phyloP scores from a whole-genome alignment of 1,140 invertebrate genomes.

The Drosophila parabipectinata region DNA sequence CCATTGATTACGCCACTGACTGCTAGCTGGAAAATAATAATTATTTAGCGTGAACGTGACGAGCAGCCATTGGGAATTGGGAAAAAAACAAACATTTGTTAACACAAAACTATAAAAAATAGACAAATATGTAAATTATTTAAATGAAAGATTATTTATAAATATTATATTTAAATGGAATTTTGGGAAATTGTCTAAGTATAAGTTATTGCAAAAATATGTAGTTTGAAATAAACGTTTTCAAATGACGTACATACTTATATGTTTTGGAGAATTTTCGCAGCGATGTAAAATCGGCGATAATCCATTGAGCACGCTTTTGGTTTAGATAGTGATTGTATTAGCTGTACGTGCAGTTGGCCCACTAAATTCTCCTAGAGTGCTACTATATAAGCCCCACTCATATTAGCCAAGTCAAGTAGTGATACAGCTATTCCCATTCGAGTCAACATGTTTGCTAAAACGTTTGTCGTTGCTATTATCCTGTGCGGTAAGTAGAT shows the following conservation, averaged over 20 bases:
- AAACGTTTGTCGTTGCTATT: constrained; percentile 47
- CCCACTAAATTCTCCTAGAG: constrained; percentile 1
- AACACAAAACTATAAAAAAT: constrained; percentile 17
- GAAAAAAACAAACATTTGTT: constrained; percentile 34
- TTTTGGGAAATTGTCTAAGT: not conserved
- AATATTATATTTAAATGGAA: not conserved
- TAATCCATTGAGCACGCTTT: constrained; percentile 33
- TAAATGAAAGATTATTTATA: not conserved
- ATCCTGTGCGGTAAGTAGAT: constrained; percentile 55
- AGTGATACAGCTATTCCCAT: constrained; percentile 34
- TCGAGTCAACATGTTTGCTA: constrained; percentile 59
- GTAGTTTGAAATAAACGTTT: not conserved
- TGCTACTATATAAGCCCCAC: constrained; percentile 20
- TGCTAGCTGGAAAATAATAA: constrained; percentile 35
- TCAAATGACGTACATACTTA: constrained; percentile 28
- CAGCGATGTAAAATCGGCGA: constrained; percentile 10
- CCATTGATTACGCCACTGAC: not conserved
- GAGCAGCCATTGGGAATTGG: constrained; percentile 38
- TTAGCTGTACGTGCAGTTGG: constrained; percentile 26
- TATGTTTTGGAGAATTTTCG: not conserved
- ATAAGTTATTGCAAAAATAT: not conserved
- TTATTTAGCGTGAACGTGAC: constrained; percentile 65
- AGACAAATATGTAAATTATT: not conserved
- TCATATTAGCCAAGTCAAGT: constrained; percentile 16
- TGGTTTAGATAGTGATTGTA: constrained; percentile 22